A percentile compares a stretch with the other conserved stretches of the same genome.
Conservation (phyloP, 2,113 vertebrate genomes). For the Onychostoma macrolepis region DNA sequence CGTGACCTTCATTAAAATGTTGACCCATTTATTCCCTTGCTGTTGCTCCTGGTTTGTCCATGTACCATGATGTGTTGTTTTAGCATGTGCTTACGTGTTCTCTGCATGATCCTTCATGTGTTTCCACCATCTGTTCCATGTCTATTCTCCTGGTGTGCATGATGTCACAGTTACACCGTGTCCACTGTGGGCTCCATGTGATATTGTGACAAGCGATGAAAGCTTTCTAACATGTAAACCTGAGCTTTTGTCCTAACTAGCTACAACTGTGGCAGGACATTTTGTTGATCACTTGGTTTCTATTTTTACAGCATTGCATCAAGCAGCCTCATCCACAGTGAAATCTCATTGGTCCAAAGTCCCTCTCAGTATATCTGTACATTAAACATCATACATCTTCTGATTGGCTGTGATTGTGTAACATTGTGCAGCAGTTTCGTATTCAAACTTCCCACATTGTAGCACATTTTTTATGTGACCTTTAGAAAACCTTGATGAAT, state of each 20-base stretch:
- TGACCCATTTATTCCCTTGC: not conserved
- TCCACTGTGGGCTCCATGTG: not conserved
- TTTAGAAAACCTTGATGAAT: conserved; percentile 41
- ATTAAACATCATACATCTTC: not conserved
- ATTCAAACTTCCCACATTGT: not conserved
- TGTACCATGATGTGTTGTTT: not conserved
- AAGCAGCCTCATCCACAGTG: not conserved
- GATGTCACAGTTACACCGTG: not conserved
- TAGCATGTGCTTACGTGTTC: not conserved
- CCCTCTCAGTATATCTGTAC: not conserved
- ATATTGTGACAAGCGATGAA: not conserved
- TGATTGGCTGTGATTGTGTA: not conserved
- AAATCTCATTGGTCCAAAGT: not conserved
- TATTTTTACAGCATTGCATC: not conserved
- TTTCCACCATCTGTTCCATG: conserved; percentile 28
- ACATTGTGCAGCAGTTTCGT: not conserved
- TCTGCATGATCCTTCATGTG: conserved; percentile 8
- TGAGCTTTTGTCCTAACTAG: not conserved
- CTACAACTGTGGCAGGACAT: not conserved
- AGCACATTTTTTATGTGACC: conserved; percentile 26
- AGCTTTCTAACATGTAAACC: conserved; percentile 2
- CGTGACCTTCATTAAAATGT: not conserved
- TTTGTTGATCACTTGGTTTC: conserved; percentile 14
- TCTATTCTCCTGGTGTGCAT: not conserved
- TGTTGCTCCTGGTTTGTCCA: not conserved